Evolutionary conservation across 2,888 invertebrate genomes (phyloP).

Genomic region (Neoscelio sp.): DNA sequence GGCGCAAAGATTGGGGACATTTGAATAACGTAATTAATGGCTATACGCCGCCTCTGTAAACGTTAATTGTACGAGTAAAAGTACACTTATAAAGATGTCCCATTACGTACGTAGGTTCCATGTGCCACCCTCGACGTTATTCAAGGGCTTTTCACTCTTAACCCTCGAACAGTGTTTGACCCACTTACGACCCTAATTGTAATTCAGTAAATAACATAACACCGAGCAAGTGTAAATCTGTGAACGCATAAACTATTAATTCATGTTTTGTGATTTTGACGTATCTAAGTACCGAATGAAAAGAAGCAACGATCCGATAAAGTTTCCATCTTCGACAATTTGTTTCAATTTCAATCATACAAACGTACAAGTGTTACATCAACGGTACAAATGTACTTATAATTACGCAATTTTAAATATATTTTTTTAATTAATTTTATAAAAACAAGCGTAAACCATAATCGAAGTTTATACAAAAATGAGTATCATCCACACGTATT

Average conservation of each 20-base stretch:
- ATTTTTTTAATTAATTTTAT: no score
- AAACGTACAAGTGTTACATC: no score
- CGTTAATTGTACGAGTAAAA: not conserved
- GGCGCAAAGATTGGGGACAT: not conserved
- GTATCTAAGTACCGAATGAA: not conserved
- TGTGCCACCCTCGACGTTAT: constrained; percentile 57
- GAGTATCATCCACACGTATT: no score
- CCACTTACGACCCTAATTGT: constrained; percentile 63
- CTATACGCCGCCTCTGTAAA: not conserved
- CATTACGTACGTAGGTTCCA: constrained; percentile 35
- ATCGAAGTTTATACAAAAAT: no score
- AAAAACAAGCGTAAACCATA: no score
- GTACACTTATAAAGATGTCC: constrained; percentile 26
- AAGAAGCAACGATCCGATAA: not conserved
- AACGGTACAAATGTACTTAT: no score
- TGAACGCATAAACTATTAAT: constrained; percentile 30
- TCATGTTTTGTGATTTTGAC: not conserved
- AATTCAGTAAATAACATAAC: constrained; percentile 52
- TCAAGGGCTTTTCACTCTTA: constrained; percentile 67
- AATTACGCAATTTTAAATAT: no score
- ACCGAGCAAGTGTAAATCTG: constrained; percentile 43
- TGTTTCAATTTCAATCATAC: no score
- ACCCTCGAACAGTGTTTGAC: constrained; percentile 65
- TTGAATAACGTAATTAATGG: not conserved
- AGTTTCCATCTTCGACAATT: no score